A percentile compares a stretch with the other conserved stretches of the same genome.
These are phyloP conservation scores for Drosophila mercatorum DNA, from an alignment of 2,888 invertebrate genomes.

Conservation along the genomic window DNA sequence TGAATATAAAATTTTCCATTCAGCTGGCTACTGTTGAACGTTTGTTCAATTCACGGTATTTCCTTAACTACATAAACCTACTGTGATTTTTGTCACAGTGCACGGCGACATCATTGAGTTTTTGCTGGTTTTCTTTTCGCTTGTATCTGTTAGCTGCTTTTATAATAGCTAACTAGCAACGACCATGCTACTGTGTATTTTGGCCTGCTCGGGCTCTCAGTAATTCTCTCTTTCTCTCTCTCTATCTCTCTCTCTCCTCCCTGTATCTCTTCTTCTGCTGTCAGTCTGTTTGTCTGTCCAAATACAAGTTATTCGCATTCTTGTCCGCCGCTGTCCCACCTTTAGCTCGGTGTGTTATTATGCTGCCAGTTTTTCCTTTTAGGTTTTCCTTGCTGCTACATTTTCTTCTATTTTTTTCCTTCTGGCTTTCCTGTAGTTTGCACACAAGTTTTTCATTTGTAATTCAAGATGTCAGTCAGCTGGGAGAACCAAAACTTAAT, in stretches of 20 bases:
- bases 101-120: conserved; percentile 17
- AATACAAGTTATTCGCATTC: conserved; percentile 75
- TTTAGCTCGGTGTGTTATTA: conserved; percentile 76
- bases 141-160: conserved; percentile 29
- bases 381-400: conserved; percentile 38
- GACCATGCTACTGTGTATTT: conserved; percentile 50
- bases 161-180: conserved; percentile 54
- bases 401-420: conserved; percentile 25
- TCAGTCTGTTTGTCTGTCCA: conserved; percentile 46
- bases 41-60: conserved; percentile 40
- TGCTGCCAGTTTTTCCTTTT: conserved; percentile 48
- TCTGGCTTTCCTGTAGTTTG: conserved; percentile 61
- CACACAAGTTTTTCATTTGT: conserved; percentile 82
- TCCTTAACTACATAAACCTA: conserved; percentile 17
- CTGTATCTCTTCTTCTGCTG: background rate
- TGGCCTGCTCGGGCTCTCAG: conserved; percentile 57
- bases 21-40: conserved; percentile 33
- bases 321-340: conserved; percentile 68
- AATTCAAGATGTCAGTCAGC: conserved; percentile 83
- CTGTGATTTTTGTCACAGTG: conserved; percentile 50
- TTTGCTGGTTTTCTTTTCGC: conserved; percentile 3
- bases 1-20: conserved; percentile 44
- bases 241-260: background rate
- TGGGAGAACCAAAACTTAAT: conserved; percentile 83
- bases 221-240: conserved; percentile 27